Conservation (phyloP, 2,888 invertebrate genomes). For the Atethmia centrago region DNA sequence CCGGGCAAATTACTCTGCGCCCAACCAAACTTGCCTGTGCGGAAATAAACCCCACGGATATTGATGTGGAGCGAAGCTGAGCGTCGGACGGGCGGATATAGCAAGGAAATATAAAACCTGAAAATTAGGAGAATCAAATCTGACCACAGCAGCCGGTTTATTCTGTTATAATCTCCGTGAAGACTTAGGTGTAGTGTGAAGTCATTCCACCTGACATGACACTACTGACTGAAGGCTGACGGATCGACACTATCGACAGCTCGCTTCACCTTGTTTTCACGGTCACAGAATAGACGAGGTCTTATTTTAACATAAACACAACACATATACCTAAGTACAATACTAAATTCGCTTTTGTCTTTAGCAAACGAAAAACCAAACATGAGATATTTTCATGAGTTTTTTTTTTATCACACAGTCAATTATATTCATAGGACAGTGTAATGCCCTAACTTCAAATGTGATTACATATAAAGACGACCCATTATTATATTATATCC, state of each 20-base stretch:
- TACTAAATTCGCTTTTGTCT: constrained; percentile 59
- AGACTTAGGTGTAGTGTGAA: not conserved
- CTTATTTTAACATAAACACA: constrained; percentile 23
- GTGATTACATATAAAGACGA: constrained; percentile 7
- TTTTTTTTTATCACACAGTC: constrained; percentile 15
- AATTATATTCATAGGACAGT: not conserved
- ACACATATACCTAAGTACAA: constrained; percentile 20
- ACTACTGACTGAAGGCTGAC: not conserved
- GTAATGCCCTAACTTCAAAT: constrained; percentile 12
- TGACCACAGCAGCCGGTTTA: not conserved
- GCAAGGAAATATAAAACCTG: not conserved
- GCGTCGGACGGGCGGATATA: not conserved
- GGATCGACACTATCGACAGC: not conserved
- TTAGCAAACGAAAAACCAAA: constrained; percentile 55
- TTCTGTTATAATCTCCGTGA: not conserved
- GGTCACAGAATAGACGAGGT: not conserved
- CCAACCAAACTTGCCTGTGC: not conserved
- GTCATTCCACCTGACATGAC: not conserved
- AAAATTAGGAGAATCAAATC: constrained; percentile 3
- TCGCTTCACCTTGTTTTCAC: not conserved
- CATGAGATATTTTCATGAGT: constrained; percentile 33
- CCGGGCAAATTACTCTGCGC: not conserved
- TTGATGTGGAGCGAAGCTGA: not conserved
- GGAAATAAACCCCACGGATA: not conserved
- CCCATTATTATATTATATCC: not conserved